Conservation (phyloP, 2,888 invertebrate species). For the Anthophora plumipes region DNA sequence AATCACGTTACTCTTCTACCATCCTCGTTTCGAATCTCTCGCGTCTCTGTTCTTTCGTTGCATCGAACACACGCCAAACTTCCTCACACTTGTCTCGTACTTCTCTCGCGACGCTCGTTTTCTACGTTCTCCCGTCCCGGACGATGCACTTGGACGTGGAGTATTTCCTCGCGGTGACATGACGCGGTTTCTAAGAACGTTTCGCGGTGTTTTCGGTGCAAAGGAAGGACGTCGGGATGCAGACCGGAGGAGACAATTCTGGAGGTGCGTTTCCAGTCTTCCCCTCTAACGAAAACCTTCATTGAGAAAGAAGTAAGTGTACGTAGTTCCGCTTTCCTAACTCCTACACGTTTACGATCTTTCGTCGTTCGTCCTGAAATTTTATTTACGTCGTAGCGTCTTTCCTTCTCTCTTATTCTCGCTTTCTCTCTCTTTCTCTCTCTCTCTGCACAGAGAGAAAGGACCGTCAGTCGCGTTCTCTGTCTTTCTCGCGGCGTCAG, state of each 20-base stretch:
- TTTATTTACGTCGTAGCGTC: constrained; percentile 6
- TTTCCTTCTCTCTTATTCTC: not conserved
- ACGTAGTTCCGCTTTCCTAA: too few relatives aligned
- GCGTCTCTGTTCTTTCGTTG: not conserved
- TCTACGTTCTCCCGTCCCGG: not conserved
- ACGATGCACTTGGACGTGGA: constrained; percentile 31
- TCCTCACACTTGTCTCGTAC: not conserved
- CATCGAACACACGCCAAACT: not conserved
- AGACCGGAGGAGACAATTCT: constrained; percentile 20
- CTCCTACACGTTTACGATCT: too few relatives aligned
- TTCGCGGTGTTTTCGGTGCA: not conserved
- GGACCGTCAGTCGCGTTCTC: not conserved
- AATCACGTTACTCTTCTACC: not conserved
- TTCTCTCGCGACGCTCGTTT: not conserved
- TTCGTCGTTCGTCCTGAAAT: too few relatives aligned
- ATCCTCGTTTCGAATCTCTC: not conserved
- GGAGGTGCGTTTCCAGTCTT: constrained; percentile 35
- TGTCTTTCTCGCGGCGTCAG: constrained; percentile 33
- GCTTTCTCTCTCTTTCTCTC: not conserved
- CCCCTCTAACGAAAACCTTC: not conserved
- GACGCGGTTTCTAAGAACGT: constrained; percentile 31
- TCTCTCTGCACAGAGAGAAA: not conserved
- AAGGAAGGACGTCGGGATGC: constrained; percentile 35
- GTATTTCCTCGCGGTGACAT: not conserved
- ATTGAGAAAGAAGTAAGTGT: constrained; percentile 7